Conservation (phyloP, 2,113 vertebrate genomes). For the Trematocara marginatum region DNA sequence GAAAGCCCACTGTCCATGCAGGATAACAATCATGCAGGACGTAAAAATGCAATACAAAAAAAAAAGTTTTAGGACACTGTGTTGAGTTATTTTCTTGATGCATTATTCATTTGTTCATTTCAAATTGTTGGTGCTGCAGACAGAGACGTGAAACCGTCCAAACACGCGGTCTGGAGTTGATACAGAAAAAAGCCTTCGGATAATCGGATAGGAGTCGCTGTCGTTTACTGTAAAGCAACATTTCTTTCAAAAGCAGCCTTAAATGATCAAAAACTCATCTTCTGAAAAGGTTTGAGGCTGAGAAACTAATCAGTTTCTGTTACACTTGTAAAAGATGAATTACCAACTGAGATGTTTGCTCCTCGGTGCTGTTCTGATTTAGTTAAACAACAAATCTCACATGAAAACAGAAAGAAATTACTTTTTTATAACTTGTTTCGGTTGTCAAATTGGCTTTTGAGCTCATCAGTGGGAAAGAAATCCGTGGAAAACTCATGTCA, state of each 20-base stretch:
- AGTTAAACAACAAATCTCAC: not conserved
- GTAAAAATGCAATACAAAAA: not conserved
- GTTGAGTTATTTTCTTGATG: not conserved
- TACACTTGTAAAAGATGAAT: not conserved
- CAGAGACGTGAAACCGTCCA: not conserved
- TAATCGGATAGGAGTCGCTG: not conserved
- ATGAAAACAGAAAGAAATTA: not conserved
- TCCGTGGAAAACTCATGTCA: rapidly evolving
- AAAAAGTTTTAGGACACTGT: not conserved
- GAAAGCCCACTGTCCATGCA: not conserved
- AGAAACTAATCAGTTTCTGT: not conserved
- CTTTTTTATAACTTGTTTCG: not conserved
- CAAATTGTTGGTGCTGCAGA: not conserved
- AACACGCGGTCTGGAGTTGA: not conserved
- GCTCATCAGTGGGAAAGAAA: not conserved
- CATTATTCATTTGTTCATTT: not conserved
- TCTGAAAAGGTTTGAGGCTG: not conserved
- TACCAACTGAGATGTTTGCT: not conserved
- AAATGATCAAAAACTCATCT: not conserved
- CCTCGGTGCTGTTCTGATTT: not conserved
- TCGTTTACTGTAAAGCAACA: not conserved
- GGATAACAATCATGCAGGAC: rapidly evolving
- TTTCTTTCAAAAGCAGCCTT: not conserved
- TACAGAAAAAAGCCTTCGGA: not conserved
- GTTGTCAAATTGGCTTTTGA: not conserved